Conservation (phyloP, 2,113 vertebrate genomes). For the Artemisiospiza belli region DNA sequence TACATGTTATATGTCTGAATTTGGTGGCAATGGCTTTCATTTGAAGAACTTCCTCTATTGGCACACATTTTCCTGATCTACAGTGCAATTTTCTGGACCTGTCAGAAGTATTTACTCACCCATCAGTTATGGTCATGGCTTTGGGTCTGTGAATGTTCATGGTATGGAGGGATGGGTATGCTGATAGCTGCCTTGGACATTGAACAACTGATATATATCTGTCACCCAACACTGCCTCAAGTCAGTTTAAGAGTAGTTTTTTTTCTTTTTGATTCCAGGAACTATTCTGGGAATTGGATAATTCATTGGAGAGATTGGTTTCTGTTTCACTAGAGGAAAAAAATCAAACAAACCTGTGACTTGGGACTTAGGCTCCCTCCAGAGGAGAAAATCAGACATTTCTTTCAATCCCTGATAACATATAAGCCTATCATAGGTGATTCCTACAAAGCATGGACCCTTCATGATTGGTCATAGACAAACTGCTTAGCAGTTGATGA, state of each 20-base stretch:
- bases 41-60: neutral
- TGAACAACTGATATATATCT: neutral
- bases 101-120: neutral
- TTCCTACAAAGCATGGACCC: neutral
- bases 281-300: neutral
- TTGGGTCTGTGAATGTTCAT: neutral
- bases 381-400: constrained; percentile 42
- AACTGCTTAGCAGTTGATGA: neutral
- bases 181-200: neutral
- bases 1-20: neutral
- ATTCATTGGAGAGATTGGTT: neutral
- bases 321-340: neutral
- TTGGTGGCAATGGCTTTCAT: neutral
- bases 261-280: neutral
- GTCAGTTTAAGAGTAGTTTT: neutral
- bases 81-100: neutral
- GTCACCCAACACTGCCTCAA: neutral
- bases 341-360: neutral
- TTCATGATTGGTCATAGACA: neutral
- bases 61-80: neutral
- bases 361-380: constrained; percentile 50
- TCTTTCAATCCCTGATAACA: neutral
- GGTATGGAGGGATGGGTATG: neutral
- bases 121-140: neutral
- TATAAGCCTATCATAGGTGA: neutral